Evolutionary conservation across 2,888 invertebrate genomes (phyloP), one percentile per base, ranked within the genome.

Genomic region (Odontocolon sp.): DNA sequence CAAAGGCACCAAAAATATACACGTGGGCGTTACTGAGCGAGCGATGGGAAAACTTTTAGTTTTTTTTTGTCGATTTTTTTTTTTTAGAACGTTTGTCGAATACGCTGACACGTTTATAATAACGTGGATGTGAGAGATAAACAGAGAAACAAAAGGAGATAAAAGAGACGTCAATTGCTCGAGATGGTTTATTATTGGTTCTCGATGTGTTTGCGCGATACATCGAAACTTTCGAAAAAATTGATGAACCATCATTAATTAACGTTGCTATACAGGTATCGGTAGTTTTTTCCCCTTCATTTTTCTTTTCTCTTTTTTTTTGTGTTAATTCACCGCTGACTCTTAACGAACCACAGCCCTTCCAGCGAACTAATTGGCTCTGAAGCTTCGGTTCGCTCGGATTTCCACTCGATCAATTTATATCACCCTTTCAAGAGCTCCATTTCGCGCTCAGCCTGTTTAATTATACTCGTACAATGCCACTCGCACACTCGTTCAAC

Each of bases 351-450:
- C 67, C 40, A 18, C 71, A 76, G 47, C 67, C 59, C 63, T 68
- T 68, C 54, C 70, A 31, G 31, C 14, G 42, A 56, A 40, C 77
- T 77, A 77, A 77, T 77, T 77, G 63, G 72, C 68, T 57, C 63
- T 31, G 67, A 21, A 11, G 26, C 16, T 28, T 16, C 23, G 21
- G 3, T 9, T 45, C 38, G 56, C 77, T 77, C 77, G 63, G 57
- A 72, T 77, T 77, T 77, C 77, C 71, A 77, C 77, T 77, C 77
- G 72, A 77, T 77, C 77, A 77, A 77, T 77, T 77, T 77, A 77
- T 71, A 67, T 56, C 71, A 45, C 67, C 67, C 70, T 56, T 63
- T 50, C 50, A 57, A 38, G 40, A 21, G 70, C 23, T 26, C 40
- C 28, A 16, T 54, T 18, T 16, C 36, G 52, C 36, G 21, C 23